A percentile compares a stretch with the other conserved stretches of the same genome.
phyloP scores from a whole-genome alignment of 2,797 vertebrate species.

The Tiaroga cobitis region DNA sequence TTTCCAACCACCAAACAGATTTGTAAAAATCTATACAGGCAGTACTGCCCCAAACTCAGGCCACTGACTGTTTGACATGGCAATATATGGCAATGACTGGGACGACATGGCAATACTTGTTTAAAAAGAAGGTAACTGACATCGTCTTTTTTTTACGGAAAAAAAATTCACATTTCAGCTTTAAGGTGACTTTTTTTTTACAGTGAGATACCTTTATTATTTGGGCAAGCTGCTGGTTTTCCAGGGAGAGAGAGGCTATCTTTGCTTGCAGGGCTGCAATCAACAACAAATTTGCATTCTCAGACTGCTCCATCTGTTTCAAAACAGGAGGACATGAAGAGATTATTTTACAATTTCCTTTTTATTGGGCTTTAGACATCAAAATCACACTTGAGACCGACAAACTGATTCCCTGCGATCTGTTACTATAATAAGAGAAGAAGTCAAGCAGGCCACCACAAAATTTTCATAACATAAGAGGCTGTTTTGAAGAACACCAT shows the following conservation, averaged over 20 bases:
- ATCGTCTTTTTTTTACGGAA: too few relatives aligned
- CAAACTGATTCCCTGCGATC: conserved; percentile 39
- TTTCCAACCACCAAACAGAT: not conserved
- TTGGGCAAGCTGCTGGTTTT: conserved; percentile 91
- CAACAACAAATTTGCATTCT: conserved; percentile 81
- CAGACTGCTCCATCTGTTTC: conserved; percentile 68
- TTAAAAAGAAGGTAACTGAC: not conserved
- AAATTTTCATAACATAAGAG: conserved; percentile 8
- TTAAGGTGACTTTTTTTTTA: not conserved
- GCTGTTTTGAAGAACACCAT: conserved; percentile 2
- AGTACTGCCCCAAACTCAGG: not conserved
- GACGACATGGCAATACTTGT: not conserved
- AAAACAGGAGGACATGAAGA: conserved; percentile 41
- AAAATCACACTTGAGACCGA: not conserved
- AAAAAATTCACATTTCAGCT: not conserved
- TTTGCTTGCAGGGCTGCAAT: conserved; percentile 88
- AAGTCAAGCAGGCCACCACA: not conserved
- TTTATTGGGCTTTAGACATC: conserved; percentile 19
- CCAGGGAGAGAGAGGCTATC: conserved; percentile 87
- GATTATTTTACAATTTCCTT: conserved; percentile 27
- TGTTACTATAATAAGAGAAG: not conserved
- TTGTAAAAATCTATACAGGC: conserved; percentile 10
- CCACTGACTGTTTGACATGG: not conserved
- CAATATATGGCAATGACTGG: not conserved
- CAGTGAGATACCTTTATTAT: conserved; percentile 84